These are phyloP conservation scores for Theropithecus gelada DNA, from an alignment of 2,113 vertebrate genomes.

Conservation along the genomic window DNA sequence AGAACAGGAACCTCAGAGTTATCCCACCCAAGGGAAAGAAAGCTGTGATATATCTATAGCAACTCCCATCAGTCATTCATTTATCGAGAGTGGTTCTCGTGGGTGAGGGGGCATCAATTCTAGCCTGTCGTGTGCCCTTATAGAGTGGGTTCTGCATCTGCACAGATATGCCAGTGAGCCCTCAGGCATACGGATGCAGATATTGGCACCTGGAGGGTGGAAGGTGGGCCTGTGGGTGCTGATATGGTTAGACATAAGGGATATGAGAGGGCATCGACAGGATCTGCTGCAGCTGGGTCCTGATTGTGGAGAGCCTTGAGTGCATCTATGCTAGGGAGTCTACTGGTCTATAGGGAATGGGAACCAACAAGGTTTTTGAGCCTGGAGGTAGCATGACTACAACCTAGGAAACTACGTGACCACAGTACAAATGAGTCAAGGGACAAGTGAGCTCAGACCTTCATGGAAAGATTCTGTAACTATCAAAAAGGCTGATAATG, in stretches of 20 bases:
- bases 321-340: neutral
- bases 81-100: neutral
- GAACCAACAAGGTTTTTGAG: neutral
- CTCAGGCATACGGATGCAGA: accelerated
- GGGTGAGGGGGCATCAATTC: neutral
- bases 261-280: accelerated
- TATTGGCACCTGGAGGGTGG: neutral
- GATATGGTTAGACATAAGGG: neutral
- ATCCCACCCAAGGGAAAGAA: neutral
- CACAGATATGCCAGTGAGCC: neutral
- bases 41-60: neutral
- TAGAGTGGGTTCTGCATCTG: neutral
- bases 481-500: neutral
- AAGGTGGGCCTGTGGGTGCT: neutral
- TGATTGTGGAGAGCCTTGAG: neutral
- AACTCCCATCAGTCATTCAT: neutral
- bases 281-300: neutral
- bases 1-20: neutral
- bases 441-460: neutral
- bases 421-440: neutral
- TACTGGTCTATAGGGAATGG: neutral
- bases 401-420: neutral
- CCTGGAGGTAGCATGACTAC: neutral
- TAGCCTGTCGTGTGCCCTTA: neutral
- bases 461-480: neutral